Conservation (phyloP, 2,113 vertebrate genomes). For the Corydoras sp. region DNA sequence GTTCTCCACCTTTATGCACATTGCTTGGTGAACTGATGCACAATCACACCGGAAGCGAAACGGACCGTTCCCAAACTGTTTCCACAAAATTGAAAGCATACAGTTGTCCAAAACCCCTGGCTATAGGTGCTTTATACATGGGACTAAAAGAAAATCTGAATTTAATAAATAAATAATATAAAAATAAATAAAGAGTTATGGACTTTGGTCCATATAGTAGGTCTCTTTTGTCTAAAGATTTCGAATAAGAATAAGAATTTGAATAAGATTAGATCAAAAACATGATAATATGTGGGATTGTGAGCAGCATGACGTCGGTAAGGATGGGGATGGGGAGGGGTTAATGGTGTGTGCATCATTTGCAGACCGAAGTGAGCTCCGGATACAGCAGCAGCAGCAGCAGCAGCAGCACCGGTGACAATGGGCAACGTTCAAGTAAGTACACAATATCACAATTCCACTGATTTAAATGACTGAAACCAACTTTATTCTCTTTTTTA, state of each 20-base stretch:
- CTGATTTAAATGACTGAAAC: neutral
- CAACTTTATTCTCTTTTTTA: neutral
- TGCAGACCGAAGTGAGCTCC: neutral
- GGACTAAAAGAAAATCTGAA: too few species aligned
- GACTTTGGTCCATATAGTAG: neutral
- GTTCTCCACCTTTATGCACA: too few species aligned
- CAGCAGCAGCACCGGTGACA: conserved; percentile 3
- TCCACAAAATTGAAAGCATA: too few species aligned
- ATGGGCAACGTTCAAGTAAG: conserved; percentile 72
- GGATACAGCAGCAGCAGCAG: neutral
- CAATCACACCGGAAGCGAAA: too few species aligned
- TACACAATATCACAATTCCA: neutral
- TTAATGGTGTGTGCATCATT: neutral
- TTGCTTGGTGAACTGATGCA: too few species aligned
- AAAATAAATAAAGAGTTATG: neutral
- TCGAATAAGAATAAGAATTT: too few species aligned
- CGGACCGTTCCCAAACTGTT: too few species aligned
- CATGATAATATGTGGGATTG: neutral
- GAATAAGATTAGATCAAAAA: too few species aligned
- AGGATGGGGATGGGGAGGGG: neutral
- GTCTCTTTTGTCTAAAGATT: neutral
- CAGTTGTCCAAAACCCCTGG: too few species aligned
- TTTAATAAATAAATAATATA: too few species aligned
- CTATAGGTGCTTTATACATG: too few species aligned
- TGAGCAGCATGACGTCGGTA: neutral